Evolutionary conservation across 2,888 invertebrate species (phyloP).

Genomic region (Sphecodes monilicornis): DNA sequence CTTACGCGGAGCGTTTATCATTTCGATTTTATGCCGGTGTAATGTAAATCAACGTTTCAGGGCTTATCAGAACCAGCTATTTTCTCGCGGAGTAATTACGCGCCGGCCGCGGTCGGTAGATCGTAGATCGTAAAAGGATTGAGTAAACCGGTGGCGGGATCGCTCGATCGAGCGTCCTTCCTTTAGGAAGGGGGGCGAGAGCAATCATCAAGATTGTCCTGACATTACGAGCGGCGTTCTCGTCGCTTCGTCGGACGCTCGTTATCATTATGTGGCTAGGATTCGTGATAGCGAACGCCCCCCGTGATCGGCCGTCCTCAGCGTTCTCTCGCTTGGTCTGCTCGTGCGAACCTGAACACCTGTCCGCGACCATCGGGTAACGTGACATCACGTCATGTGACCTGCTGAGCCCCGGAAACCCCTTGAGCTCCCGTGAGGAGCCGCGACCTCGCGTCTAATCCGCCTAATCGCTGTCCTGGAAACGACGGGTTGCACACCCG

Average conservation of each 20-base stretch:
- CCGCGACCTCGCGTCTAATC: constrained; percentile 71
- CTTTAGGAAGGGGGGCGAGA: not conserved
- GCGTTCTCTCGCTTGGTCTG: constrained; percentile 46
- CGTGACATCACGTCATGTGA: constrained; percentile 80
- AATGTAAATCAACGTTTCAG: constrained; percentile 1
- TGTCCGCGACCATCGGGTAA: constrained; percentile 73
- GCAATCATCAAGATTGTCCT: constrained; percentile 39
- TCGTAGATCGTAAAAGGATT: constrained; percentile 11
- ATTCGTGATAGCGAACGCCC: constrained; percentile 67
- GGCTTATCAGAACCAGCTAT: not conserved
- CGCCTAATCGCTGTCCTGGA: constrained; percentile 76
- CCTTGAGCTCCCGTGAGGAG: constrained; percentile 32
- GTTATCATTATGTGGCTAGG: constrained; percentile 70
- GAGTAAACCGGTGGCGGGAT: constrained; percentile 6
- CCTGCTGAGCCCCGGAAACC: constrained; percentile 53
- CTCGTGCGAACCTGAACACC: constrained; percentile 73
- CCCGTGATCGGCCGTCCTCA: constrained; percentile 34
- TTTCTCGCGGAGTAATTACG: constrained; percentile 12
- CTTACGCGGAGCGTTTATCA: not conserved
- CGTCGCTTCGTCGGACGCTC: constrained; percentile 61
- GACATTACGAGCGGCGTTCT: constrained; percentile 47
- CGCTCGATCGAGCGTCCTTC: constrained; percentile 16
- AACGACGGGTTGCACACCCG: constrained; percentile 53
- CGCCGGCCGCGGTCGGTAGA: not conserved
- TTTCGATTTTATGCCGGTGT: not conserved